Evolutionary conservation across 1,140 invertebrate genomes (phyloP).

Genomic region (Scaptomyza hsui): DNA sequence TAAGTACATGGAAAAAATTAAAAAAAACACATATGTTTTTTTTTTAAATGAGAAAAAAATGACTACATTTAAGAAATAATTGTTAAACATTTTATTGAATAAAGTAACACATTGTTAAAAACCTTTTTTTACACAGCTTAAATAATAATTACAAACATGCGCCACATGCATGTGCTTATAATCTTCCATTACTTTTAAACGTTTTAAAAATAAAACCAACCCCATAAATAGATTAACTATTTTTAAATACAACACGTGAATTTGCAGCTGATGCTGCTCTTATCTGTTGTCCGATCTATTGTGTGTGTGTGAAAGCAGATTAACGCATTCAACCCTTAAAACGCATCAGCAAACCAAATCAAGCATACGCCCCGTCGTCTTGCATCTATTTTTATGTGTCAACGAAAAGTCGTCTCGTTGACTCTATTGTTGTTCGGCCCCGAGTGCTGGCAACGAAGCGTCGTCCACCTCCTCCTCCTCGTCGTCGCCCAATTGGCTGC

Average conservation of each 20-base stretch:
- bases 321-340: background rate
- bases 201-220: background rate
- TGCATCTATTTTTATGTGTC: constrained; percentile 41
- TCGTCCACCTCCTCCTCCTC: constrained; percentile 9
- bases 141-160: no score
- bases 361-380: constrained; percentile 60
- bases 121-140: no score
- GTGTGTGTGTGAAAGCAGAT: background rate
- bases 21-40: no score
- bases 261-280: background rate
- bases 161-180: no score
- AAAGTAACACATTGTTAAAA: no score
- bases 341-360: constrained; percentile 27
- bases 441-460: background rate
- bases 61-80: no score
- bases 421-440: background rate
- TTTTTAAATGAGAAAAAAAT: no score
- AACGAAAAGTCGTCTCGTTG: constrained; percentile 61
- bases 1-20: no score
- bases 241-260: constrained; percentile 22
- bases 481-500: constrained; percentile 57
- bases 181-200: background rate
- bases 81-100: no score
- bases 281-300: background rate
- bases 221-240: constrained; percentile 27